Evolutionary conservation across 2,113 vertebrate genomes (phyloP).

Genomic region (Neolamprologus sp.): DNA sequence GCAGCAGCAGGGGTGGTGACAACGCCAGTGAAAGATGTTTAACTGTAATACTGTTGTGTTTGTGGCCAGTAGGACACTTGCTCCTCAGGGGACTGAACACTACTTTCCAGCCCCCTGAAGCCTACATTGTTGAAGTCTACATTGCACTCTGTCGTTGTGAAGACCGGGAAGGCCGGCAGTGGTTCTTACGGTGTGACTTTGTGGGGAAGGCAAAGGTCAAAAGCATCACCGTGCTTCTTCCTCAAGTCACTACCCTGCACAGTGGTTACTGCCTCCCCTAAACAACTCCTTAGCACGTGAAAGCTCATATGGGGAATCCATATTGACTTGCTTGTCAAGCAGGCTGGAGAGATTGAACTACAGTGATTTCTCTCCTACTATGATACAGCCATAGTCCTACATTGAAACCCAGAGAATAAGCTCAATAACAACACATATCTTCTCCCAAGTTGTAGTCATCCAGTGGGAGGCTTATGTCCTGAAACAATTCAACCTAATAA

Average conservation of each 20-base stretch:
- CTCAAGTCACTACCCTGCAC: not conserved
- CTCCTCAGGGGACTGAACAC: not conserved
- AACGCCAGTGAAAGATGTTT: not conserved
- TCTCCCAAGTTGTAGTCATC: not conserved
- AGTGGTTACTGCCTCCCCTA: not conserved
- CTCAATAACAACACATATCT: not conserved
- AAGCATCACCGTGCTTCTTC: not conserved
- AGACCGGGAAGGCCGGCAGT: not conserved
- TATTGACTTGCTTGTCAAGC: not conserved
- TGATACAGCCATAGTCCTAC: not conserved
- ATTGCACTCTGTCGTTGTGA: not conserved
- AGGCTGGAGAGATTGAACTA: not conserved
- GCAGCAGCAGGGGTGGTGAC: not conserved
- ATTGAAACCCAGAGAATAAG: not conserved
- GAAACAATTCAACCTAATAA: not conserved
- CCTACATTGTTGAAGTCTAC: not conserved
- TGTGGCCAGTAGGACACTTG: not conserved
- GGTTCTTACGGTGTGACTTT: fast-evolving
- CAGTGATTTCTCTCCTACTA: not conserved
- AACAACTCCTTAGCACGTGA: not conserved
- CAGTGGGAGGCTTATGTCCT: not conserved
- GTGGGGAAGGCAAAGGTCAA: not conserved
- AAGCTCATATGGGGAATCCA: not conserved
- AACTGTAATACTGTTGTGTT: not conserved
- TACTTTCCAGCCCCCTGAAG: not conserved